Conservation (phyloP, 2,888 invertebrate genomes). For the Tetanocera ferruginea region DNA sequence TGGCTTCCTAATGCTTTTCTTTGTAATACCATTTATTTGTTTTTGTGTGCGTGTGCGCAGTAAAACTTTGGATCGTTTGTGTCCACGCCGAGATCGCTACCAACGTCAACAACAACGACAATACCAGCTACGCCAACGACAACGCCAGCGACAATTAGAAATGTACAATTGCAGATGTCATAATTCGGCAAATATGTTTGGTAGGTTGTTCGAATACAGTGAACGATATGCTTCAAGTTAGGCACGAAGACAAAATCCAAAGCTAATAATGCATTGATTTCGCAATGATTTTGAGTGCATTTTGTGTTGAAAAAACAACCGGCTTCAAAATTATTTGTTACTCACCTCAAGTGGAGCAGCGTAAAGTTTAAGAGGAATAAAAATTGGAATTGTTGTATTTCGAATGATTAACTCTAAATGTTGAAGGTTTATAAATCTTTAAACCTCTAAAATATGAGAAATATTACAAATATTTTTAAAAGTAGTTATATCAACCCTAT, state of each 20-base stretch:
- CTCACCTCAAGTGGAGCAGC: too few species aligned
- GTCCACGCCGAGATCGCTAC: constrained; percentile 41
- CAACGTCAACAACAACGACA: constrained; percentile 12
- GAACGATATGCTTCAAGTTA: neutral
- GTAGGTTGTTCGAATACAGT: neutral
- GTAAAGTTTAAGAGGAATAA: too few species aligned
- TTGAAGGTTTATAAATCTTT: too few species aligned
- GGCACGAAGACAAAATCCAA: neutral
- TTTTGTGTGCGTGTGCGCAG: constrained; percentile 55
- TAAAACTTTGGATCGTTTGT: constrained; percentile 53
- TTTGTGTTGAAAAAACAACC: too few species aligned
- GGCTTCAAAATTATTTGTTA: too few species aligned
- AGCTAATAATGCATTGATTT: neutral
- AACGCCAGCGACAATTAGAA: neutral
- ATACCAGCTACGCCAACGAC: constrained; percentile 2
- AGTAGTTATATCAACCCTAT: too few species aligned
- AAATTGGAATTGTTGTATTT: too few species aligned
- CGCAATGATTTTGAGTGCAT: neutral
- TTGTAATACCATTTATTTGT: constrained; percentile 55
- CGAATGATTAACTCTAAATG: too few species aligned
- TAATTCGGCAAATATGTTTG: neutral
- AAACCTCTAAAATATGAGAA: too few species aligned
- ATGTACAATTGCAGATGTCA: neutral
- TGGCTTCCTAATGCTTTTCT: constrained; percentile 51
- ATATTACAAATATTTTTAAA: too few species aligned